Evolutionary conservation across 2,113 vertebrate species (phyloP).

Genomic region (Phyllostomus hastatus): DNA sequence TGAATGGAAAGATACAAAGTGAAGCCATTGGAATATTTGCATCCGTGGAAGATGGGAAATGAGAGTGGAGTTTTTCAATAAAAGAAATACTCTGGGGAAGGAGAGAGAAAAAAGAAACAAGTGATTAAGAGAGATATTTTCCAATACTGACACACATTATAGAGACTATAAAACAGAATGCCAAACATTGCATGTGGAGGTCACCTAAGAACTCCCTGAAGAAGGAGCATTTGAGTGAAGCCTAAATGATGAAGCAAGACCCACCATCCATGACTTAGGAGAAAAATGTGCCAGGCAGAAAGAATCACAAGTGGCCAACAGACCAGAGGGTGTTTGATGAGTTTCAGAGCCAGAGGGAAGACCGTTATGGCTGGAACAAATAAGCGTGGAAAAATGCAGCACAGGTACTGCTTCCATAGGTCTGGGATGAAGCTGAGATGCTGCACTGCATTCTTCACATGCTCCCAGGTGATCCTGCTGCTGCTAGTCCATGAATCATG

Average conservation of each 20-base stretch:
- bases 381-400: neutral
- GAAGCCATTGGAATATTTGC: neutral
- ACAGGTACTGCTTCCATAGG: neutral
- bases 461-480: neutral
- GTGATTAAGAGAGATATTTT: neutral
- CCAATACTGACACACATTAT: neutral
- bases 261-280: neutral
- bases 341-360: neutral
- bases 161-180: neutral
- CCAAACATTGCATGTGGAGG: fast-evolving
- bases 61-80: neutral
- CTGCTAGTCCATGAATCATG: neutral
- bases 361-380: neutral
- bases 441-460: neutral
- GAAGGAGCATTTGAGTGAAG: neutral
- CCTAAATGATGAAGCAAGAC: neutral
- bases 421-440: neutral
- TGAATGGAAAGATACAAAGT: neutral
- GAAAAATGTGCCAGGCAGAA: neutral
- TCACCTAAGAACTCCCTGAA: neutral
- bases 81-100: neutral
- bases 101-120: neutral
- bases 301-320: neutral
- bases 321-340: neutral
- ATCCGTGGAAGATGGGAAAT: neutral